Base-by-base conservation (phyloP, 2,888 invertebrate species). In the Campoletis raptor region DNA sequence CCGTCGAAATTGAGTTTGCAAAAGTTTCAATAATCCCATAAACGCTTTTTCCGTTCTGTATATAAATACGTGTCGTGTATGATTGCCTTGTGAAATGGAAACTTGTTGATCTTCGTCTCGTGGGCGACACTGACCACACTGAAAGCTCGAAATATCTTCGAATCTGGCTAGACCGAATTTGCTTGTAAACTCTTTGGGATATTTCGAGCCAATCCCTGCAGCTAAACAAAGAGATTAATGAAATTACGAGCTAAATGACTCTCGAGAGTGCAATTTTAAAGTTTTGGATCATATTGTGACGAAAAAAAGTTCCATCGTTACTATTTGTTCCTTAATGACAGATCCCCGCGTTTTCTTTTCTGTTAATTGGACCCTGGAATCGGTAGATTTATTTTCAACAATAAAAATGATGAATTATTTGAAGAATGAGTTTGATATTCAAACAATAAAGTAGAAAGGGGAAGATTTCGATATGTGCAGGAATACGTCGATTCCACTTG, bases 31-130 rank as follows among this genome's bases (percentile, higher is more conserved):
- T 69, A 48, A 30, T 70, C 42, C 48, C 24, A 48, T 52, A 70
- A 12, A 70, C 8, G 70, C 5, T 48, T 48, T 70, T 69, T 15
- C 36, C 70, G 18, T 64, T 15, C n/a, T 37, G 36, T 18, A 21
- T 18, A 73, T n/a, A 36, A 36, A 36, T 18, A 24, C 48, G 24
- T 10, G 54, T 21, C 18, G 54, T n/a, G 24, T 85, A 36, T 74
- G 21, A 52, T 61, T 74, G 57, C 21, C 74, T 78, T 40, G 61
- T 42, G 48, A 76, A 79, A 45, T 54, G 83, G 81, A 86, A 54
- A 86, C 83, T 86, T 86, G 83, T 86, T 83, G 83, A 86, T 86
- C 67, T 61, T 30, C 78, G 72, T 61, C 78, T 21, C 67, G 76
- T 37, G 66, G 83, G 72, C 67, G 81, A 86, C 72, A 80, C 80